These are phyloP conservation scores for Neosilurus hyrtlii DNA, from an alignment of 2,797 vertebrate species.

Conservation along the genomic window DNA sequence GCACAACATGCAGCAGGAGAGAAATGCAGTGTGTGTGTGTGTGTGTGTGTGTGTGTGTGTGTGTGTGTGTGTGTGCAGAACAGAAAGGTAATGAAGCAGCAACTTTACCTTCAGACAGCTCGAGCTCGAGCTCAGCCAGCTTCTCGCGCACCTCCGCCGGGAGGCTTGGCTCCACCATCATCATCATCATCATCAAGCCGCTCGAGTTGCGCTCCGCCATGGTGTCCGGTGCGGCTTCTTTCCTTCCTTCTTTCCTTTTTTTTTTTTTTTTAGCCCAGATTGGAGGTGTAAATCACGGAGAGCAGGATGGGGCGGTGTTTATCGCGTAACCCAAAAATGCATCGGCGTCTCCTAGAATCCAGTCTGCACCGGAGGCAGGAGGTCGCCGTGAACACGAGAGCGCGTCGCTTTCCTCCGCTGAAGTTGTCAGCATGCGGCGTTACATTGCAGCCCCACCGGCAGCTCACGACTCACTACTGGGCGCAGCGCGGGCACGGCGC, in stretches of 20 bases:
- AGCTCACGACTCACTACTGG: slow-evolving; percentile 11
- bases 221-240: slow-evolving; percentile 27
- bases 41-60: slow-evolving; percentile 9
- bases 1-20: slow-evolving; percentile 35
- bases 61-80: background rate
- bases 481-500: slow-evolving; percentile 27
- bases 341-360: background rate
- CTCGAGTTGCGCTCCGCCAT: slow-evolving; percentile 77
- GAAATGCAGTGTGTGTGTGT: slow-evolving; percentile 5
- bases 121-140: slow-evolving; percentile 82
- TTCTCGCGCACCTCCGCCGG: slow-evolving; percentile 80
- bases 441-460: background rate
- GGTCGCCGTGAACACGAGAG: background rate
- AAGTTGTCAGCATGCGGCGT: slow-evolving; percentile 6
- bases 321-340: background rate
- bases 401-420: background rate
- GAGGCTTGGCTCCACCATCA: slow-evolving; percentile 78
- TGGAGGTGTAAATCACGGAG: slow-evolving; percentile 15
- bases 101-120: slow-evolving; percentile 77
- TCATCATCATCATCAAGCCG: slow-evolving; percentile 72
- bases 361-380: background rate
- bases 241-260: background rate
- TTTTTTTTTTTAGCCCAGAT: background rate
- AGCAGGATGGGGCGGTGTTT: background rate
- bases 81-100: background rate